phyloP scores from a whole-genome alignment of 2,113 vertebrate genomes.

The Colossoma macropomum region DNA sequence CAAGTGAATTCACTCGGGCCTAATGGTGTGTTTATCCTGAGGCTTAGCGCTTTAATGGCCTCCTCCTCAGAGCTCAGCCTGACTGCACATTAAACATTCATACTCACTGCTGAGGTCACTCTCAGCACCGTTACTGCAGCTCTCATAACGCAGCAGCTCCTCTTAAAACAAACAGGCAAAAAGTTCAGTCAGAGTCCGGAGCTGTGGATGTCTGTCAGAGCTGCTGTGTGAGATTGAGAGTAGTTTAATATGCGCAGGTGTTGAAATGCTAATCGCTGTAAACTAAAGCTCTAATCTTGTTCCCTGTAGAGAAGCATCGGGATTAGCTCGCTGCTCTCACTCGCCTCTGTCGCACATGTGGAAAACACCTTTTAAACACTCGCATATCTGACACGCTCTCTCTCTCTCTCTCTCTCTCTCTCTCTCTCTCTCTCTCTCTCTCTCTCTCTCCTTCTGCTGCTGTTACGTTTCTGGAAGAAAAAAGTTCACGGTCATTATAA shows the following conservation, averaged over 20 bases:
- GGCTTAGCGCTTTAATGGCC: slow-evolving; percentile 59
- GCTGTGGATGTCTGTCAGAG: not conserved
- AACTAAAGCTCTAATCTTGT: slow-evolving; percentile 53
- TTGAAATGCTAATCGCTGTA: slow-evolving; percentile 50
- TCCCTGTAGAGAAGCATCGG: slow-evolving; percentile 48
- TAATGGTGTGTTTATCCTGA: slow-evolving; percentile 64
- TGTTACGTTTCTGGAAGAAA: not conserved
- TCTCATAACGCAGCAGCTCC: too few species aligned
- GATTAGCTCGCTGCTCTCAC: not conserved
- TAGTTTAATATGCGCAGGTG: slow-evolving; percentile 40
- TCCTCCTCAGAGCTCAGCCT: slow-evolving; percentile 41
- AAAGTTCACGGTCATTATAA: not conserved
- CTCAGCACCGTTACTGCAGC: not conserved
- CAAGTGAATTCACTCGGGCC: slow-evolving; percentile 64
- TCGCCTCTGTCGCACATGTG: slow-evolving; percentile 6
- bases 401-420: not conserved
- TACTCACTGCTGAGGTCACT: not conserved
- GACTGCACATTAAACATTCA: slow-evolving; percentile 12
- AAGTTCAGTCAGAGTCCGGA: not conserved
- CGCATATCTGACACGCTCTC: not conserved
- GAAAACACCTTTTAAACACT: not conserved
- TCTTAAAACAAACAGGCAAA: too few species aligned
- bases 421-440: not conserved
- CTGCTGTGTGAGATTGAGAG: slow-evolving; percentile 32
- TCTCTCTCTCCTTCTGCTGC: too few species aligned